Base-by-base conservation (phyloP, 1,140 invertebrate species). In the Bombyx mori region DNA sequence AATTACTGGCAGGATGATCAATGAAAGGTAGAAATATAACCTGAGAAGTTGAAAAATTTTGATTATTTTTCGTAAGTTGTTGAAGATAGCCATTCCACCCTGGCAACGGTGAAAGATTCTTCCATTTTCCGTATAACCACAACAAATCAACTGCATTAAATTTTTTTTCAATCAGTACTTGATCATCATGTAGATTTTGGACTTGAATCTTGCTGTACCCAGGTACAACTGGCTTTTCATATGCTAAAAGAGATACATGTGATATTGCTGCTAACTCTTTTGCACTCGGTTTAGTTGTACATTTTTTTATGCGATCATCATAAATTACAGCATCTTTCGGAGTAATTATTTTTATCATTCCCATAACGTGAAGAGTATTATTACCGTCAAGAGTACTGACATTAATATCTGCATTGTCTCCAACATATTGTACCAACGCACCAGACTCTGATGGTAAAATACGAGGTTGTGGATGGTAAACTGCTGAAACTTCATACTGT, bases 21-120 rank as follows among this genome's bases (percentile, higher is more conserved):
- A 83, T 76, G 55, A 83, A 86, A 67, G 73, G 77, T 57, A 80
- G 69, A 73, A 74, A 82, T 73, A 61, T 79, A 48, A 86, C 71
- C 68, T 72, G 54, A 66, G 63, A 61, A 50, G 54, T 58, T 44
- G 59, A 58, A 61, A 46, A 61, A 65, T 65, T 59, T 8, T 75
- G 55, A 64, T 63, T 61, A 61, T 62, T 57, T 54, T 53, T 58
- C 49, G 54, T 62, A 46, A 62, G 54, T 26, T 49, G 55, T 56
- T 62, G 50, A 60, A 66, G 56, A 56, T 51, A 62, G 57, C 60
- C 58, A 52, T 66, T 66, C 60, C 64, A 62, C 54, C 66, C 67
- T 44, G 65, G 65, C 58, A 72, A 57, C 45, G 57, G 56, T 10
- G 18, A 10, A 62, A 60, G 53, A 71, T 52, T 50, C 60, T 64